Evolutionary conservation across 2,113 vertebrate species (phyloP).

Genomic region (Malurus elegans): DNA sequence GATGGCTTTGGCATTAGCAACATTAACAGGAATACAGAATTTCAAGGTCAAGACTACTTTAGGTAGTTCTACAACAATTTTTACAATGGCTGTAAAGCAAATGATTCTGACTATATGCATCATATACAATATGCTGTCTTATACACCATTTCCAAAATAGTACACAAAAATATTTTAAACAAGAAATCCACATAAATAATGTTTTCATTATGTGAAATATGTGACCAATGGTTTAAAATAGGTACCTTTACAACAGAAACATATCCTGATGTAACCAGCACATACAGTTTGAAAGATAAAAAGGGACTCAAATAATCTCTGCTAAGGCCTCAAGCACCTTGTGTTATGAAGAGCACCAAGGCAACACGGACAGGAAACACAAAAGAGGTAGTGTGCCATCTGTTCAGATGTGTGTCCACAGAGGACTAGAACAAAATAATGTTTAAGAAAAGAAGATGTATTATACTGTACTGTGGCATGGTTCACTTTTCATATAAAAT

Average conservation of each 20-base stretch:
- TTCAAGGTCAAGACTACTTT: constrained; percentile 48
- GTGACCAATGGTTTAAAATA: constrained; percentile 78
- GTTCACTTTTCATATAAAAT: constrained; percentile 75
- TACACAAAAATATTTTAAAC: constrained; percentile 72
- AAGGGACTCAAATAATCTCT: constrained; percentile 57
- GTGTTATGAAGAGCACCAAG: constrained; percentile 69
- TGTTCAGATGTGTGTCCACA: constrained; percentile 81
- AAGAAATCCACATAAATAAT: constrained; percentile 92
- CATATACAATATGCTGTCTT: constrained; percentile 73
- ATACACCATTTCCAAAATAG: constrained; percentile 72
- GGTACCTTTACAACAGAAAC: constrained; percentile 80
- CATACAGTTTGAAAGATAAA: constrained; percentile 82
- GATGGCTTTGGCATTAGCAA: constrained; percentile 67
- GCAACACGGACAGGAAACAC: constrained; percentile 74
- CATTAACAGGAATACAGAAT: constrained; percentile 63
- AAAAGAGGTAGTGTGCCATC: constrained; percentile 93
- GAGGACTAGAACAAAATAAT: constrained; percentile 72
- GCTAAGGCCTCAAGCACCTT: constrained; percentile 77
- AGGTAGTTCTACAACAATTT: constrained; percentile 64
- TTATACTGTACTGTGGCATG: constrained; percentile 67
- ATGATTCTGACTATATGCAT: constrained; percentile 69
- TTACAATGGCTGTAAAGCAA: constrained; percentile 63
- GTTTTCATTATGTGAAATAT: constrained; percentile 70
- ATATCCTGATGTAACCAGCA: constrained; percentile 92
- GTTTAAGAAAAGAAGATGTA: constrained; percentile 69